Evolutionary conservation across 2,888 invertebrate genomes (phyloP).

Genomic region (Sepiola atlantica): DNA sequence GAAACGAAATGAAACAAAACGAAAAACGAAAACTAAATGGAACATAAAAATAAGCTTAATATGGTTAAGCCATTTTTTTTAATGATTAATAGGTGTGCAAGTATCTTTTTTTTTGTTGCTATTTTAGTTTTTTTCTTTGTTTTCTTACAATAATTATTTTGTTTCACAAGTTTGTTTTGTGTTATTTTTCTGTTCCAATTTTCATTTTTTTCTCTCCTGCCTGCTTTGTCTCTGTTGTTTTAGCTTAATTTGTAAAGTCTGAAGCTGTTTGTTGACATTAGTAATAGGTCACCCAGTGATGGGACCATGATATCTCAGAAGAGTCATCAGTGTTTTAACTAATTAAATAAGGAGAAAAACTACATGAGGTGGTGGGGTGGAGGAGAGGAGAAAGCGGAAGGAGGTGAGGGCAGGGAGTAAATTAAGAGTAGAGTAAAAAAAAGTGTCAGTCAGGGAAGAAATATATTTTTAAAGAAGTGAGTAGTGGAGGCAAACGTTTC

Average conservation of each 20-base stretch:
- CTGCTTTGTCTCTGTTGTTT: neutral
- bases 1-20: neutral
- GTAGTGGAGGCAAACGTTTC: too few relatives aligned
- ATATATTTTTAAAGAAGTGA: too few relatives aligned
- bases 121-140: neutral
- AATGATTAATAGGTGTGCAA: constrained; percentile 1
- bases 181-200: neutral
- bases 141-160: constrained; percentile 1
- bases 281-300: constrained; percentile 19
- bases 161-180: neutral
- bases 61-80: constrained; percentile 2
- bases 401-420: neutral
- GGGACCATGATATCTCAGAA: neutral
- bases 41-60: neutral
- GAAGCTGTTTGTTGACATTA: constrained; percentile 32
- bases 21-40: neutral
- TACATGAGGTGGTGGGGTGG: neutral
- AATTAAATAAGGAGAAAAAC: neutral
- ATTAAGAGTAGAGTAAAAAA: neutral
- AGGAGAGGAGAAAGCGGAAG: neutral
- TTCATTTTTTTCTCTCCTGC: neutral
- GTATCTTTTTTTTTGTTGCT: neutral
- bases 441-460: neutral
- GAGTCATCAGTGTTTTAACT: constrained; percentile 20
- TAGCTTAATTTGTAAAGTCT: constrained; percentile 4